Base-by-base conservation (phyloP, 2,113 vertebrate genomes). In the Neogale vison region DNA sequence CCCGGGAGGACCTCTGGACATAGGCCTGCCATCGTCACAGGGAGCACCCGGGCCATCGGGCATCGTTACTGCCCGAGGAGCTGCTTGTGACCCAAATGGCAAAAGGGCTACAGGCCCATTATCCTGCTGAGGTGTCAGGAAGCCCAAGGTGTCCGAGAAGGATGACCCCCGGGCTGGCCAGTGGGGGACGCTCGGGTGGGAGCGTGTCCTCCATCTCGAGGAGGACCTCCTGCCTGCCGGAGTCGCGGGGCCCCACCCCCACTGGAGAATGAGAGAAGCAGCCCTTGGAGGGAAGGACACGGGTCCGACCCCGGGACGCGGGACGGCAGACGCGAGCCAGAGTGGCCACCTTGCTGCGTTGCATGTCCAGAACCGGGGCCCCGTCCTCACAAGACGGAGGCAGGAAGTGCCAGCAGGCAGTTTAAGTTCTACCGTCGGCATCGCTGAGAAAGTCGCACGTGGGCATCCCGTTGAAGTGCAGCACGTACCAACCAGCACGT, bases 401-500 rank as follows among this genome's bases (percentile, higher is more conserved):
- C 72, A 36, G 57, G 2, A 24, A 8, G n/a, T 1, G 7, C 50
- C 3, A 9, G 18, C 11, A 7, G 94, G 90, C 4, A 45, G 4
- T 26, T 50, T 63, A 87, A 96, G 96, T 18, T 29, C 71, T 1
- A 86, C 65, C 42, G 15, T 0, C 47, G 85, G 29, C 47, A 1
- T 6, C 92, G 77, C 86, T 79, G 93, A 52, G 90, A 12, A 6
- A 69, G 7, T 29, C 92, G 39, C 92, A 45, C 3, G 57, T 31
- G 65, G 36, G 87, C 90, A 72, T 97, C 93, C 42, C 1, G 94
- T 67, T 94, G 94, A 97, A 95, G 97, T 98, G 90, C 24, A 96
- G 83, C 63, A 88, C n/a, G 29, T 24, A 21, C 92, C 94, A 95
- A 96, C 5, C n/a, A 59, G 26, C 39, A 84, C 57, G 45, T 86